Base-by-base conservation (phyloP, 2,888 invertebrate genomes). In the Spicauda simplicius region DNA sequence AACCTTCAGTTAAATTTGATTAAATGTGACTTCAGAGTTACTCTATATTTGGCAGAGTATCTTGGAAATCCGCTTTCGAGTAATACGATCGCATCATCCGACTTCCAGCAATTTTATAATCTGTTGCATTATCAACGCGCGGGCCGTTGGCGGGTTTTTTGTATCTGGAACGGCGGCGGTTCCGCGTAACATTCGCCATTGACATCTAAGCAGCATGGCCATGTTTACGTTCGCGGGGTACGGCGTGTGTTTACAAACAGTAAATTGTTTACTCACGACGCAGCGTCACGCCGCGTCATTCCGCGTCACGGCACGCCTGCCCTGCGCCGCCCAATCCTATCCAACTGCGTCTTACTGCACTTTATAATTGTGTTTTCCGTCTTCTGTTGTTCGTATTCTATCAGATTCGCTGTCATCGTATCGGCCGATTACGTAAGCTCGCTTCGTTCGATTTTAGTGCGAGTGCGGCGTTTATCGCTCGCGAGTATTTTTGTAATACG, bases 181-280 rank as follows among this genome's bases (percentile, higher is more conserved):
- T 68, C 70, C 72, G 66, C 37, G 68, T 70, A 72, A 71, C 66
- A 33, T 73, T 78, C 70, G 78, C 81, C 84, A 85, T 85, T 85
- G 86, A 86, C 85, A 86, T 82, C 80, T 81, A 82, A 83, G 80
- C 86, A 84, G 77, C 87, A 84, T 87, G 87, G 83, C 76, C 72
- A 74, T 90, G 88, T 91, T 91, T 91, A 90, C 88, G 85, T 83
- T 80, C 73, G 74, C 77, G 79, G 78, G 80, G 76, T 76, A 76
- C 73, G 79, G 78, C 76, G 76, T 73, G 74, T 91, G 90, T 91
- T 92, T 92, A 90, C 90, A 88, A 92, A 92, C 90, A 92, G 80
- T 83, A 82, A 83, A 85, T 86, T 89, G 88, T 91, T 87, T 88
- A 89, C 88, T 81, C 76, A 71, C 60, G 54, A 19, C 67, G 71